phyloP scores from a whole-genome alignment of 2,888 invertebrate genomes.

The Papilio demoleus region DNA sequence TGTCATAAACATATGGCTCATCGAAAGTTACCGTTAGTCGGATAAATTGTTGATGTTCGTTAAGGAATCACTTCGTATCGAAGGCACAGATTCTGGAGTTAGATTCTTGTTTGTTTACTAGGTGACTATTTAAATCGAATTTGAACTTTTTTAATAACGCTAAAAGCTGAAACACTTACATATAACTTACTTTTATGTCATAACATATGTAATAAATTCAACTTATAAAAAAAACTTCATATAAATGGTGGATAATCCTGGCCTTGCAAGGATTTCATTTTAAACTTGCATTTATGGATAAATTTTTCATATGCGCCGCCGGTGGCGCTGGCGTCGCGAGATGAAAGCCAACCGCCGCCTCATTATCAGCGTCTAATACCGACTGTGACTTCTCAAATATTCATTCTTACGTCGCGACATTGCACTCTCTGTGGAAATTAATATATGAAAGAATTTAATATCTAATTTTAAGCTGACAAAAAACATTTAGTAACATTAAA shows the following conservation, averaged over 20 bases:
- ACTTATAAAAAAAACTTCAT: constrained; percentile 9
- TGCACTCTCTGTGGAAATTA: constrained; percentile 13
- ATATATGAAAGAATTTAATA: constrained; percentile 11
- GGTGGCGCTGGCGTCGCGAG: constrained; percentile 45
- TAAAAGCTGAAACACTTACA: too few species aligned
- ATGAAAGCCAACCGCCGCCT: constrained; percentile 68
- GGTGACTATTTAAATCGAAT: too few species aligned
- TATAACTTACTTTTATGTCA: too few species aligned
- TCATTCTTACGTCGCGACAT: constrained; percentile 43
- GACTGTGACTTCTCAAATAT: constrained; percentile 59
- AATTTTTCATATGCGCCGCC: constrained; percentile 37
- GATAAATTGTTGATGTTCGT: too few species aligned
- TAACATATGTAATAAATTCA: neutral
- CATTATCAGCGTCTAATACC: constrained; percentile 64
- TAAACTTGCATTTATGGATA: constrained; percentile 31
- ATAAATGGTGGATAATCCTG: constrained; percentile 8
- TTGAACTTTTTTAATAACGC: too few species aligned
- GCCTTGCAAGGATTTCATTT: constrained; percentile 27
- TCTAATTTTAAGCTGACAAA: neutral
- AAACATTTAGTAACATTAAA: too few species aligned
- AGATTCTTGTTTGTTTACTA: too few species aligned
- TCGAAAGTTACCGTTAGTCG: too few species aligned
- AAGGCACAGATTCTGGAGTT: too few species aligned
- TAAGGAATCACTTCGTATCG: too few species aligned
- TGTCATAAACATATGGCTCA: too few species aligned